A percentile compares a stretch with the other conserved stretches of the same genome.
These are phyloP conservation scores for Salarias fasciatus DNA, from an alignment of 2,797 vertebrate genomes.

Conservation along the genomic window DNA sequence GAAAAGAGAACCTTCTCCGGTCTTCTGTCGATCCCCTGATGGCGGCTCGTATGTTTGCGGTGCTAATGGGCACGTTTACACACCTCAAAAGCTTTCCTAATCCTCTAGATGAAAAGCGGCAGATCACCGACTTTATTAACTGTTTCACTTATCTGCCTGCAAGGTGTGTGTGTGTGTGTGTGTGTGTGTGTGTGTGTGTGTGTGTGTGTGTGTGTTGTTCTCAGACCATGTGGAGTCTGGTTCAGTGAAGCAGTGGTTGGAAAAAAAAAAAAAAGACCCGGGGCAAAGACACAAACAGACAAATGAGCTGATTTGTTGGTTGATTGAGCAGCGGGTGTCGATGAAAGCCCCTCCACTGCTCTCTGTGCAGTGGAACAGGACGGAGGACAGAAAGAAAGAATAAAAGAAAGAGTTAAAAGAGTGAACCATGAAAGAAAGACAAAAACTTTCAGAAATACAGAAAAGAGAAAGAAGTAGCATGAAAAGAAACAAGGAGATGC, in stretches of 20 bases:
- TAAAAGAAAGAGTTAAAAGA: background rate
- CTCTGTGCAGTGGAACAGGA: conserved; percentile 25
- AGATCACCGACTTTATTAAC: conserved; percentile 67
- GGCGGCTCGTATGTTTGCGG: conserved; percentile 54
- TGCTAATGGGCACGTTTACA: conserved; percentile 57
- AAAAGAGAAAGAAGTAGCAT: background rate
- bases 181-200: conserved; percentile 42
- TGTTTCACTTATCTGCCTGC: conserved; percentile 55
- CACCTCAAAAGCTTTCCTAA: conserved; percentile 67
- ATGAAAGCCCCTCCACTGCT: conserved; percentile 69
- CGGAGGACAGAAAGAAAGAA: conserved; percentile 6
- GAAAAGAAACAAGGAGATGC: too few relatives aligned
- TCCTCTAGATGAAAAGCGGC: conserved; percentile 56
- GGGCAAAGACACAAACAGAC: conserved; percentile 72
- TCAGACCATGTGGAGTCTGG: conserved; percentile 21
- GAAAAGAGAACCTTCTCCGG: conserved; percentile 50
- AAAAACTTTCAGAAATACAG: background rate
- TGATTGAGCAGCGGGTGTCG: conserved; percentile 74
- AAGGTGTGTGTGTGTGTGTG: conserved; percentile 48
- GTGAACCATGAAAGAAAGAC: background rate
- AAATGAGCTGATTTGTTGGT: conserved; percentile 74
- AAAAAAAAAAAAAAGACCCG: conserved; percentile 44
- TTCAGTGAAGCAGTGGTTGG: conserved; percentile 35
- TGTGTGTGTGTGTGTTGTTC: background rate
- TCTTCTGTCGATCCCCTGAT: conserved; percentile 61